Percentiles rank a stretch among this genome's conserved stretches.
Conservation (phyloP, 2,888 invertebrate species). For the Sabatieria punctata region DNA sequence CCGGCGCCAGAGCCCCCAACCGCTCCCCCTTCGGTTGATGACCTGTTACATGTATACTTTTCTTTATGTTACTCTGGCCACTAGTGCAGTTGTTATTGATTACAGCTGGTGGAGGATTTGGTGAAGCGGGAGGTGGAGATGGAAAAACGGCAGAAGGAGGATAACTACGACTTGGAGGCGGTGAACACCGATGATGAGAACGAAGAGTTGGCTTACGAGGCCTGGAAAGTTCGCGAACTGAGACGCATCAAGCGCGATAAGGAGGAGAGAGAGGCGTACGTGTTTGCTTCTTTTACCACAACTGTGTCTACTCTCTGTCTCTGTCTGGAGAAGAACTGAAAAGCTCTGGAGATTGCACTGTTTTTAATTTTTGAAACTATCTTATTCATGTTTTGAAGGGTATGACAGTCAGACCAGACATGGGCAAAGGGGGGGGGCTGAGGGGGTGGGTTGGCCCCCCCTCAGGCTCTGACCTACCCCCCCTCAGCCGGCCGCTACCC, state of each 20-base stretch:
- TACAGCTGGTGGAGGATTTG: conserved; percentile 63
- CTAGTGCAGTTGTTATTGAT: conserved; percentile 6
- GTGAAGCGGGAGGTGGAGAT: conserved; percentile 62
- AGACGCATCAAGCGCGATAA: conserved; percentile 87
- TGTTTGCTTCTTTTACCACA: conserved; percentile 17
- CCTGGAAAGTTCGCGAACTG: conserved; percentile 91
- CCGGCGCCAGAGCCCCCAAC: too few species aligned
- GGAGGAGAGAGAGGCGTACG: conserved; percentile 79
- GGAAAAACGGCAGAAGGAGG: conserved; percentile 42
- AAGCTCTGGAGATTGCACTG: not conserved
- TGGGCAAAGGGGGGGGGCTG: too few species aligned
- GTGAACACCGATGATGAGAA: conserved; percentile 29
- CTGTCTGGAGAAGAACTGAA: not conserved
- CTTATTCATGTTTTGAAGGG: too few species aligned
- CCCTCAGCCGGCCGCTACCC: too few species aligned
- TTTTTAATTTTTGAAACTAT: not conserved
- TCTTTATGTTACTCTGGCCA: too few species aligned
- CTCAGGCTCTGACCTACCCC: too few species aligned
- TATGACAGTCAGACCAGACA: too few species aligned
- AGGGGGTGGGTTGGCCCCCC: too few species aligned
- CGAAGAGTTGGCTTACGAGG: conserved; percentile 50
- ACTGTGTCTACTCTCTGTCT: not conserved
- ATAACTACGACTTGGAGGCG: conserved; percentile 21
- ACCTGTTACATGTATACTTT: too few species aligned
- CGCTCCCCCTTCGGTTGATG: too few species aligned